Percentiles rank a stretch among this genome's conserved stretches.
phyloP scores from a whole-genome alignment of 2,888 invertebrate genomes.

The Papilio demoleus region DNA sequence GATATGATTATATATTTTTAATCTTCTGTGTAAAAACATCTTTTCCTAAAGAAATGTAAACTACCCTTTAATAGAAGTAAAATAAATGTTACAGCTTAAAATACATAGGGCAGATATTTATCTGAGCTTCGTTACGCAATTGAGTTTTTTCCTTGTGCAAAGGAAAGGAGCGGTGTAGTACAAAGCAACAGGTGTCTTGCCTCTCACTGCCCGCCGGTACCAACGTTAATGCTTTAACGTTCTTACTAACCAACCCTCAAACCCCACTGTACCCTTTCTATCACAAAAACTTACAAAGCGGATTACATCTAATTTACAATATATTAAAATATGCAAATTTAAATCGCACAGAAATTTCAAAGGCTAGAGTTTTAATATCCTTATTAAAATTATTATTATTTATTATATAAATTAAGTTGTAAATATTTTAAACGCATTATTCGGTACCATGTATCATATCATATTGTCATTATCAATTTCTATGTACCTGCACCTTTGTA shows the following conservation, averaged over 20 bases:
- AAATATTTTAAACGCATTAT: no score
- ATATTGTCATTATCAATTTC: no score
- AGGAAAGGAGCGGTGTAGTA: neutral
- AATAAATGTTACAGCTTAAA: no score
- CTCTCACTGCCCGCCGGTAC: neutral
- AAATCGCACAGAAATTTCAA: neutral
- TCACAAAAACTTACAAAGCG: slow-evolving; percentile 3
- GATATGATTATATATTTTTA: neutral
- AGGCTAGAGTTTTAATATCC: neutral
- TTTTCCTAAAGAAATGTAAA: neutral
- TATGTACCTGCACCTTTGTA: no score
- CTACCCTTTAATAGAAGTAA: no score
- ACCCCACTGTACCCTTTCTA: neutral
- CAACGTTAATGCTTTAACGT: neutral
- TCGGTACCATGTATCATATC: no score
- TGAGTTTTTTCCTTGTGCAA: slow-evolving; percentile 19
- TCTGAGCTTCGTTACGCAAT: neutral
- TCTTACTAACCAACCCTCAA: neutral
- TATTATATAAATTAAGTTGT: no score
- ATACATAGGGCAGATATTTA: slow-evolving; percentile 10
- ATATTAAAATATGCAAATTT: neutral
- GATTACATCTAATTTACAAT: neutral
- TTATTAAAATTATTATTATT: no score
- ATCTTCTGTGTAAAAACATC: no score
- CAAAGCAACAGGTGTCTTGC: slow-evolving; percentile 35